Evolutionary conservation across 2,888 invertebrate genomes (phyloP).

Genomic region (Rhopalosiphum nymphaeae): DNA sequence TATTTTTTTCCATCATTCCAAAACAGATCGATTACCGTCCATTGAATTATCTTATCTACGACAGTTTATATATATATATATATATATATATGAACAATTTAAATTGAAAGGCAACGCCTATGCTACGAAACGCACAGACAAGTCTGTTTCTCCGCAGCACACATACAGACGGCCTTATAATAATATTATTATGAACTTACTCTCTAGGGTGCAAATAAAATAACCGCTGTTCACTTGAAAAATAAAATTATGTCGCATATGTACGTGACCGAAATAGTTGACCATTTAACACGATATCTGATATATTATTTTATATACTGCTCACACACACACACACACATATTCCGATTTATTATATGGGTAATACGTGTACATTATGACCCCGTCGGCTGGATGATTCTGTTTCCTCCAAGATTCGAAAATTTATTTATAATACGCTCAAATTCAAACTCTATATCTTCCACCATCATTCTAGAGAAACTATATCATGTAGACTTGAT

Average conservation of each 20-base stretch:
- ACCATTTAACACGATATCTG: background rate
- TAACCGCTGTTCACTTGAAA: constrained; percentile 28
- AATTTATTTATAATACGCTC: background rate
- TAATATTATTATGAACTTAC: background rate
- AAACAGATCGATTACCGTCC: background rate
- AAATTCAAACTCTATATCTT: background rate
- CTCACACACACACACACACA: background rate
- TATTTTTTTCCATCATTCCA: background rate
- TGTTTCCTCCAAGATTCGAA: background rate
- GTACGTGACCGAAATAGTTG: constrained; percentile 34
- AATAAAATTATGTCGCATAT: constrained; percentile 4
- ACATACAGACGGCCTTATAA: background rate
- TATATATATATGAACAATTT: background rate
- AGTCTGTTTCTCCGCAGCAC: background rate
- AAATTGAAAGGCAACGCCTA: background rate
- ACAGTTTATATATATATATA: background rate
- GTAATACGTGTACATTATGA: constrained; percentile 3
- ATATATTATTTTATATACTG: constrained; percentile 11
- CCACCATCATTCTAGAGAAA: background rate
- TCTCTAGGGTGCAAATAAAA: background rate
- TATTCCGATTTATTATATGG: background rate
- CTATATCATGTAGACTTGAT: background rate
- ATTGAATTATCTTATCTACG: background rate
- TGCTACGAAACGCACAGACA: background rate
- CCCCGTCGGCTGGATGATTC: background rate